Conservation (phyloP, 2,888 invertebrate genomes). For the Leptopilina drosophilae region DNA sequence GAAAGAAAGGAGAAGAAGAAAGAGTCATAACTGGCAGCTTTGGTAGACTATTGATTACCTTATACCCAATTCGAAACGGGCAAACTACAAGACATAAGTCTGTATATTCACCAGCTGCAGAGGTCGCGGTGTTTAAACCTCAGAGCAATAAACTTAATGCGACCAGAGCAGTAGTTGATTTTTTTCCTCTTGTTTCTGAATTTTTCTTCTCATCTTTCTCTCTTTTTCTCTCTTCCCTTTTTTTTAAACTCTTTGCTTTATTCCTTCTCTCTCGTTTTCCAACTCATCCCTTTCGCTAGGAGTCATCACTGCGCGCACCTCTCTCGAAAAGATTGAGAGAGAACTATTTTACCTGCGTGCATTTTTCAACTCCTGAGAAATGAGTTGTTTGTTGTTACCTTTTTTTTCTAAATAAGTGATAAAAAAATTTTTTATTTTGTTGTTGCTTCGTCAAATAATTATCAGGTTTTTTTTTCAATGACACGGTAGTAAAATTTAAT, state of each 20-base stretch:
- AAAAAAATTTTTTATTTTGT: too few species aligned
- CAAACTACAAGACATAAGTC: conserved; percentile 38
- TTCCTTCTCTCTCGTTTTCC: background rate
- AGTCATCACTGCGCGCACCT: background rate
- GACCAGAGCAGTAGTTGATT: conserved; percentile 41
- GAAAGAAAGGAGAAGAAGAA: conserved; percentile 25
- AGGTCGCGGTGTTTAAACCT: conserved; percentile 46
- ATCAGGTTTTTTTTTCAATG: conserved; percentile 18
- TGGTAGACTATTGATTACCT: conserved; percentile 43
- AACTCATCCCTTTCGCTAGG: background rate
- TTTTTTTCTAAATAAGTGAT: too few species aligned
- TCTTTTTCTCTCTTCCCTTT: background rate
- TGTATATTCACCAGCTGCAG: conserved; percentile 43
- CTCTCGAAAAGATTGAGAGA: conserved; percentile 24
- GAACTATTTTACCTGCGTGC: conserved; percentile 16
- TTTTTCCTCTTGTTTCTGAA: conserved; percentile 34
- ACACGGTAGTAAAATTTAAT: conserved; percentile 15
- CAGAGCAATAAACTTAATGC: conserved; percentile 46
- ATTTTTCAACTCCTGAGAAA: conserved; percentile 30
- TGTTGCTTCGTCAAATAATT: conserved; percentile 26
- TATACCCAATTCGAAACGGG: conserved; percentile 41
- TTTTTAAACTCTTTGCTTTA: conserved; percentile 8
- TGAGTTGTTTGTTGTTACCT: background rate
- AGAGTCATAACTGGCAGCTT: conserved; percentile 34
- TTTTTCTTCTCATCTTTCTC: conserved; percentile 22